Base-by-base conservation (phyloP, 2,797 vertebrate species). In the Semaprochilodus insignis region DNA sequence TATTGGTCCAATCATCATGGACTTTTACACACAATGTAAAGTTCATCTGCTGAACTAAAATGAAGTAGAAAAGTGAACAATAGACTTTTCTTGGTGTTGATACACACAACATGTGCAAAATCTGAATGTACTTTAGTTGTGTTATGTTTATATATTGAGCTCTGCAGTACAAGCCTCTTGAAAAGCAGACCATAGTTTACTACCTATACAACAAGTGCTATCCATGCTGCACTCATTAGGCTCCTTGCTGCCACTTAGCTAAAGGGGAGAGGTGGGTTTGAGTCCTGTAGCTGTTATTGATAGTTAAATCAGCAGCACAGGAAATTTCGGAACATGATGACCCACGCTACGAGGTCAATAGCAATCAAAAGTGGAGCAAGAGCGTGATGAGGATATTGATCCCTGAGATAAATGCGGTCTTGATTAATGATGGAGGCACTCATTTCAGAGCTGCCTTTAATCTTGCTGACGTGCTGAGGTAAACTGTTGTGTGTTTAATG, bases 391-490 rank as follows among this genome's bases (percentile, higher is more conserved):
- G 77, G 81, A 66, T 76, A 79, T 81, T 82, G 44, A 77, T 76
- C 44, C 80, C 7, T 21, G 44, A 80, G 76, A 71, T 69, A 83
- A 66, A 75, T 78, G 59, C 17, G 15, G 31, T 78, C 77, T 78
- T 81, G 70, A 82, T 85, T 81, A 82, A 82, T 40, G 14, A 70
- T 25, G 31, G 10, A 75, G 72, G 71, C 23, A 15, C 17, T 78
- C 44, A n/a, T 63, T 72, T 31, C 54, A 73, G 27, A 69, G 77
- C 73, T 77, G 73, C 51, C 70, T 85, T 87, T 77, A 77, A 81
- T 79, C 78, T 78, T 69, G 27, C 63, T 78, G 52, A 73, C 77
- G 69, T 57, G 54, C 51, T 57, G 23, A 63, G 57, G 48, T 78
- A 27, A 69, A 15, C 25, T 60, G 25, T 7, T 51, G 21, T 54